A percentile compares a stretch with the other conserved stretches of the same genome.
Evolutionary conservation across 2,888 invertebrate species (phyloP).

Genomic region (Patella pellucida): DNA sequence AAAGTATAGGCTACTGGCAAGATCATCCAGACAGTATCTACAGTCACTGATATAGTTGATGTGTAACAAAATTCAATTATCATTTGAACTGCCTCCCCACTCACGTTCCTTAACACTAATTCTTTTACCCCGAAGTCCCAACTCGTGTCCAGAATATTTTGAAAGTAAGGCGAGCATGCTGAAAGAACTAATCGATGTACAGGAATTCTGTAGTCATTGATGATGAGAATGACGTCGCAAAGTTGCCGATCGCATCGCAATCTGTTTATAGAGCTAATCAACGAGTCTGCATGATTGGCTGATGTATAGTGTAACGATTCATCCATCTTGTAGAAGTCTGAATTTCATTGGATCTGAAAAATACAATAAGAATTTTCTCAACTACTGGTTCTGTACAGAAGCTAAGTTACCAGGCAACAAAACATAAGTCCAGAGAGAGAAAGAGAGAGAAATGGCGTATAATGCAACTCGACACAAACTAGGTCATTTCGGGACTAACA

Average conservation of each 20-base stretch:
- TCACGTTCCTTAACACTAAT: conserved; percentile 35
- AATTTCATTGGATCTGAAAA: not conserved
- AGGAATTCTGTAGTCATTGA: conserved; percentile 36
- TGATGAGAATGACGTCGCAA: conserved; percentile 45
- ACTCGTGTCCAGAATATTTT: conserved; percentile 34
- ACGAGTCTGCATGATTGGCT: conserved; percentile 43
- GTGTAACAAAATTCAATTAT: conserved; percentile 54
- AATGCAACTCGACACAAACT: no score
- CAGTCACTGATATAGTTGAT: conserved; percentile 45
- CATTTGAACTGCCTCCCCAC: conserved; percentile 37
- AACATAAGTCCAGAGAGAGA: not conserved
- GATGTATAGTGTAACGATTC: conserved; percentile 48
- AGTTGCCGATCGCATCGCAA: conserved; percentile 39
- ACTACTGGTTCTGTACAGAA: not conserved
- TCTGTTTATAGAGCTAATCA: conserved; percentile 44
- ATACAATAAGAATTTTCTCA: not conserved
- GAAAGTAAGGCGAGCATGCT: conserved; percentile 47
- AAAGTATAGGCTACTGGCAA: conserved; percentile 43
- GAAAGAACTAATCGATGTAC: conserved; percentile 48
- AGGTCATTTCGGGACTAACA: no score
- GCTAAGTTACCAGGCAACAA: no score
- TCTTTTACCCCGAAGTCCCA: conserved; percentile 28
- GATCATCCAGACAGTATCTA: conserved; percentile 45
- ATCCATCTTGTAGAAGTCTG: conserved; percentile 34
- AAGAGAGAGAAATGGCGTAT: not conserved